Base-by-base conservation (phyloP, 2,113 vertebrate species). In the Merops nubicus region DNA sequence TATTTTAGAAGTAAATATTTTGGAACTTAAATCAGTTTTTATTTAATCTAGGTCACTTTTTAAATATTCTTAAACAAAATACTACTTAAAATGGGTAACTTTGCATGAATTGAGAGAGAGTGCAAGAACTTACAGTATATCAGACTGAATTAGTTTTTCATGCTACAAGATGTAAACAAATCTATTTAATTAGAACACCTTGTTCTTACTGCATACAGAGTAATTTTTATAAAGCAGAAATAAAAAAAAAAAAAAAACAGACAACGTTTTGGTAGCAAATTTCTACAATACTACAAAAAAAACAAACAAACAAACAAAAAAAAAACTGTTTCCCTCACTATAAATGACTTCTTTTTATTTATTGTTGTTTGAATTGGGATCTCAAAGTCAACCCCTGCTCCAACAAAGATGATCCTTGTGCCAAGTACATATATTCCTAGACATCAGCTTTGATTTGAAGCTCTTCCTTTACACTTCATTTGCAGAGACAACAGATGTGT, bases 161-260 rank as follows among this genome's bases (percentile, higher is more conserved):
- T 97, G 92, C 86, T 97, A 96, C 29, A 25, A 97, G 96, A 97
- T 98, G 94, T 98, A 98, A 98, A 98, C 98, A 98, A 98, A 98
- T 98, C 98, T 98, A 97, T 98, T 98, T 98, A 98, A 98, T 98
- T 98, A 98, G 97, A 98, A 98, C 97, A 98, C 98, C 98, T 98
- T 98, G 95, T 97, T 98, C 97, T 96, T 98, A 93, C 82, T 96
- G 88, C 97, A 91, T 97, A 85, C 80, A 74, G 94, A 96, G 92
- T 95, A 2, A 97, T 98, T 97, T 98, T 98, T 96, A 97, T 87
- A 75, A 95, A 59, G 59, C 64, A 93, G 72, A 78, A 77, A 47
- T 31, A 7, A 43, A 94, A 93, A 70, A n/a, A 94, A 79, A 54
- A 47, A n/a, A n/a, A n/a, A n/a, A n/a, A n/a, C n/a, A n/a, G n/a